These are phyloP conservation scores for Calypte anna DNA, from an alignment of 2,113 vertebrate species.

Conservation along the genomic window DNA sequence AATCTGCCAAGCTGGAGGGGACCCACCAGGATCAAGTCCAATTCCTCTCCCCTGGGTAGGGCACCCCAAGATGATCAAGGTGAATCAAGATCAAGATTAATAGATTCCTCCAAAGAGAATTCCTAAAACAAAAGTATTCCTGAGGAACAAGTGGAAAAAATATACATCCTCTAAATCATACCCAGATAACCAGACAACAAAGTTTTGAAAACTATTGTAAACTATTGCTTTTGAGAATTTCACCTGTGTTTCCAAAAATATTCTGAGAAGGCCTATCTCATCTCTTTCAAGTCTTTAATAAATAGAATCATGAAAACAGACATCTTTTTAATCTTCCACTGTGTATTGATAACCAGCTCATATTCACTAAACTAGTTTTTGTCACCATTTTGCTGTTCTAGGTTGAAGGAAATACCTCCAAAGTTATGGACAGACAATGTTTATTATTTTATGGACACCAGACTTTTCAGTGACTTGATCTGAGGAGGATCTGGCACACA, in stretches of 20 bases:
- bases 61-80: too few relatives aligned
- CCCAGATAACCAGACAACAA: not conserved
- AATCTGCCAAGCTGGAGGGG: too few relatives aligned
- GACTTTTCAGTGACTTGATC: not conserved
- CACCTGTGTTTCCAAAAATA: not conserved
- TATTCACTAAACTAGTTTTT: not conserved
- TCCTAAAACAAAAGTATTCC: not conserved
- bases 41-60: too few relatives aligned
- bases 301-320: not conserved
- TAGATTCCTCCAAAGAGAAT: not conserved
- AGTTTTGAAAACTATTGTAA: not conserved
- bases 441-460: not conserved
- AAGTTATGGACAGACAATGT: not conserved
- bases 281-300: not conserved
- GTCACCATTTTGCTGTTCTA: not conserved
- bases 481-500: not conserved
- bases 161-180: not conserved
- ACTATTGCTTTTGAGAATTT: not conserved
- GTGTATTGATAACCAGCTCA: fast-evolving
- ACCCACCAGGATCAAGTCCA: too few relatives aligned
- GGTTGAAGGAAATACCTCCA: not conserved
- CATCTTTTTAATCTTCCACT: not conserved
- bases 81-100: not conserved
- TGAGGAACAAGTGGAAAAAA: not conserved
- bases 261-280: not conserved